A percentile compares a stretch with the other conserved stretches of the same genome.
Evolutionary conservation across 2,797 vertebrate species (phyloP).

Genomic region (Falco novaeseelandiae): DNA sequence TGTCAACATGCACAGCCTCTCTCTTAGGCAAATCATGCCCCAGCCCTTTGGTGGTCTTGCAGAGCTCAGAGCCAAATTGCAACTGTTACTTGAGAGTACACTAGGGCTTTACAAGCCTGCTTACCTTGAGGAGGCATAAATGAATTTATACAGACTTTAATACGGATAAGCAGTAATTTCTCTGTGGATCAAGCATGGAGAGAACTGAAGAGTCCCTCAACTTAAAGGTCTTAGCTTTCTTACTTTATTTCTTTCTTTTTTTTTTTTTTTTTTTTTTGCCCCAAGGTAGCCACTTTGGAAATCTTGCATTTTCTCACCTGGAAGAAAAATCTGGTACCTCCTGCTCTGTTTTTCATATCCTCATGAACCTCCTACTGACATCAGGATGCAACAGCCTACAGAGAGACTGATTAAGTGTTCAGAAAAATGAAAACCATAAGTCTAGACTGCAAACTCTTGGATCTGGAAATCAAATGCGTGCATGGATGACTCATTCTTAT

Average conservation of each 20-base stretch:
- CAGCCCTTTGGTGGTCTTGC: not conserved
- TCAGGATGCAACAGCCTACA: slow-evolving; percentile 36
- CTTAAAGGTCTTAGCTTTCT: not conserved
- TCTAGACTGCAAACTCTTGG: slow-evolving; percentile 55
- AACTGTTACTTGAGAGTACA: not conserved
- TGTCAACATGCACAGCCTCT: not conserved
- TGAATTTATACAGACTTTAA: not conserved
- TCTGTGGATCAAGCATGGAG: not conserved
- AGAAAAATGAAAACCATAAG: slow-evolving; percentile 55
- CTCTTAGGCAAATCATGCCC: not conserved
- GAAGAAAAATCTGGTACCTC: not conserved
- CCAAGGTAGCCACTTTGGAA: not conserved
- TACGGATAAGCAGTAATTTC: not conserved
- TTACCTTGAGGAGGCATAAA: not conserved
- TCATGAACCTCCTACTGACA: slow-evolving; percentile 42
- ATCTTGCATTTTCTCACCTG: not conserved
- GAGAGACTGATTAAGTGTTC: slow-evolving; percentile 56
- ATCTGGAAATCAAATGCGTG: slow-evolving; percentile 59
- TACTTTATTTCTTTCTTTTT: too few species aligned
- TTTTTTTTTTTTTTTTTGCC: not conserved
- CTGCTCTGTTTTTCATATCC: slow-evolving; percentile 27
- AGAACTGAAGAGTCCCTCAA: not conserved
- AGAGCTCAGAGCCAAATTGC: not conserved
- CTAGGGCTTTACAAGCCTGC: not conserved
- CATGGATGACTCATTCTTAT: slow-evolving; percentile 63